phyloP scores from a whole-genome alignment of 2,113 vertebrate genomes.

The Tragelaphus imberbis region DNA sequence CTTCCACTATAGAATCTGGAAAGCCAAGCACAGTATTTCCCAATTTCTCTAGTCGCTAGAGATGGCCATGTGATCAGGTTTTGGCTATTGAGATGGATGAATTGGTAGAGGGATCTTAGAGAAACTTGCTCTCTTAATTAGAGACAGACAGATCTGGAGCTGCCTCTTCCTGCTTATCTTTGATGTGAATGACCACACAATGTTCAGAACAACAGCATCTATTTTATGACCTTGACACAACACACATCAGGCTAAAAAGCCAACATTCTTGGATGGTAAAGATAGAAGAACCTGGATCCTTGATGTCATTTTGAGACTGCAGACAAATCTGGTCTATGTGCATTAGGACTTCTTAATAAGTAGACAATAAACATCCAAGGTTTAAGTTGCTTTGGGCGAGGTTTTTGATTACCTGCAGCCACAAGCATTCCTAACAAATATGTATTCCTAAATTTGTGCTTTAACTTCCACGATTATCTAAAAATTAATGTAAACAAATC shows the following conservation, averaged over 20 bases:
- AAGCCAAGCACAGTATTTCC: neutral
- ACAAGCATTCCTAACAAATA: neutral
- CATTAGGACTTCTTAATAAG: neutral
- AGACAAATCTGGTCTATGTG: neutral
- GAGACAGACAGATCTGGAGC: neutral
- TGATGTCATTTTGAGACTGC: neutral
- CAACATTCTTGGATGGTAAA: neutral
- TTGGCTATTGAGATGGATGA: neutral
- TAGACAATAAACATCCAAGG: neutral
- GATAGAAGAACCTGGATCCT: neutral
- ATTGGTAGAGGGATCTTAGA: neutral
- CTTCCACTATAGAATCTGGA: neutral
- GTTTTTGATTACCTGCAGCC: neutral
- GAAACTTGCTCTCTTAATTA: neutral
- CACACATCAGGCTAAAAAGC: neutral
- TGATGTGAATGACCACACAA: neutral
- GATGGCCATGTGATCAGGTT: neutral
- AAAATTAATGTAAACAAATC: neutral
- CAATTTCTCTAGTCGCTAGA: neutral
- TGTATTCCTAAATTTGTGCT: neutral
- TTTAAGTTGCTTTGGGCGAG: neutral
- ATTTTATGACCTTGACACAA: neutral
- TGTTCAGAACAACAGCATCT: neutral
- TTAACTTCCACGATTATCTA: neutral
- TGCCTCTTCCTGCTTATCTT: neutral